These are phyloP conservation scores for Protobothrops mucrosquamatus DNA, from an alignment of 2,113 vertebrate genomes.

Conservation along the genomic window DNA sequence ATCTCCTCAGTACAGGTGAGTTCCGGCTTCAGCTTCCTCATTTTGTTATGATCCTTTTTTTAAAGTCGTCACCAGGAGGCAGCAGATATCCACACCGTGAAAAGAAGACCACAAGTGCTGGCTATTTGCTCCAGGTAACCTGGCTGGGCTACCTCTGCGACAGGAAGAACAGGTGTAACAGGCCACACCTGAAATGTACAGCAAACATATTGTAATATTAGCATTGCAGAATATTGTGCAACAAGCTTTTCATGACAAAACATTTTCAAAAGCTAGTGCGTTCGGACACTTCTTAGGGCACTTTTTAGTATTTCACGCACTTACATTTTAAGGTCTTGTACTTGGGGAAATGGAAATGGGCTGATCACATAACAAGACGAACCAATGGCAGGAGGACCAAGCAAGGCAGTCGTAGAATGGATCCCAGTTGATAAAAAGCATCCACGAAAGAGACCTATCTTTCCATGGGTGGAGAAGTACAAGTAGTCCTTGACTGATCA, in stretches of 20 bases:
- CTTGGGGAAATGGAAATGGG: neutral
- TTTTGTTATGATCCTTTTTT: neutral
- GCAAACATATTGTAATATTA: neutral
- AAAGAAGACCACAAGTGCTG: neutral
- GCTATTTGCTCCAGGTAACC: neutral
- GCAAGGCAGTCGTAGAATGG: too few relatives aligned
- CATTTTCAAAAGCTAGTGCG: neutral
- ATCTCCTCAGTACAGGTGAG: neutral
- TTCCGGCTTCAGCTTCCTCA: neutral
- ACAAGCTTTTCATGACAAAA: neutral
- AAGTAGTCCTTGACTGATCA: neutral
- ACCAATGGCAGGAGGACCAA: too few relatives aligned
- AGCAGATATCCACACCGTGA: neutral
- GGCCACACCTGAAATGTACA: neutral
- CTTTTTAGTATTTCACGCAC: neutral
- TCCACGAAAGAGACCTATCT: neutral
- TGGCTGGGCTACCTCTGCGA: neutral
- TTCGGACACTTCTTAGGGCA: neutral
- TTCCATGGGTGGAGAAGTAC: neutral
- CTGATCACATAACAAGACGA: too few relatives aligned
- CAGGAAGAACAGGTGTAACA: neutral
- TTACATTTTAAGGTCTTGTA: neutral
- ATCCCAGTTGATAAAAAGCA: too few relatives aligned
- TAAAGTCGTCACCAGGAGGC: neutral
- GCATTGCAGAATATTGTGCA: neutral